Evolutionary conservation across 2,113 vertebrate genomes (phyloP).

Genomic region (Castor canadensis): DNA sequence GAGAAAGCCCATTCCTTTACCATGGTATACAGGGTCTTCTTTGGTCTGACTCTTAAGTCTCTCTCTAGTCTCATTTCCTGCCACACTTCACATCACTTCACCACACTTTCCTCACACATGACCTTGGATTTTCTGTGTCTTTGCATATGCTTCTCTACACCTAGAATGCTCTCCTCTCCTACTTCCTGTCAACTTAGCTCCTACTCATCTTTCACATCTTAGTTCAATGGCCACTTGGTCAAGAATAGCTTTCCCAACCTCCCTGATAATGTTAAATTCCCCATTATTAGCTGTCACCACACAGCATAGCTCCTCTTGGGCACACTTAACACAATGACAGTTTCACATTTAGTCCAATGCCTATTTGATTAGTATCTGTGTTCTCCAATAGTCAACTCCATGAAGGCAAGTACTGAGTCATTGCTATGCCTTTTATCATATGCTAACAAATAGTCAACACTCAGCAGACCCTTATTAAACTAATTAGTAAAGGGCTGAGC

Average conservation of each 20-base stretch:
- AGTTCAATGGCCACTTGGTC: slow-evolving; percentile 1
- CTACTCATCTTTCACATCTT: slow-evolving; percentile 11
- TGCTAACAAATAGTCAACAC: neutral
- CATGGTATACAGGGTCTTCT: neutral
- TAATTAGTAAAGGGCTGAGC: neutral
- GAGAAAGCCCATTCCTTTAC: slow-evolving; percentile 2
- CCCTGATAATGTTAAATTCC: neutral
- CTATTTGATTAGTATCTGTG: neutral
- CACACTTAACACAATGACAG: neutral
- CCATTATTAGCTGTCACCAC: neutral
- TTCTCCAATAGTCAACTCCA: neutral
- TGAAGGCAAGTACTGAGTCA: neutral
- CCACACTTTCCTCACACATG: neutral
- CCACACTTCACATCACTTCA: neutral
- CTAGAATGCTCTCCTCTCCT: neutral
- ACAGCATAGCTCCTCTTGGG: neutral
- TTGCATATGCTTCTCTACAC: neutral
- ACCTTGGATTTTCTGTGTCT: neutral
- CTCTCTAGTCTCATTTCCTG: neutral
- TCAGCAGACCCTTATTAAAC: neutral
- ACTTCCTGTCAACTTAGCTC: neutral
- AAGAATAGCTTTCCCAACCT: neutral
- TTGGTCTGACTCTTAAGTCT: neutral
- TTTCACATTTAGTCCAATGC: neutral
- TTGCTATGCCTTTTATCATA: neutral